Percentiles rank a stretch among this genome's conserved stretches.
These are phyloP conservation scores for Platycheirus rosarum DNA, from an alignment of 2,888 invertebrate genomes.

Conservation along the genomic window DNA sequence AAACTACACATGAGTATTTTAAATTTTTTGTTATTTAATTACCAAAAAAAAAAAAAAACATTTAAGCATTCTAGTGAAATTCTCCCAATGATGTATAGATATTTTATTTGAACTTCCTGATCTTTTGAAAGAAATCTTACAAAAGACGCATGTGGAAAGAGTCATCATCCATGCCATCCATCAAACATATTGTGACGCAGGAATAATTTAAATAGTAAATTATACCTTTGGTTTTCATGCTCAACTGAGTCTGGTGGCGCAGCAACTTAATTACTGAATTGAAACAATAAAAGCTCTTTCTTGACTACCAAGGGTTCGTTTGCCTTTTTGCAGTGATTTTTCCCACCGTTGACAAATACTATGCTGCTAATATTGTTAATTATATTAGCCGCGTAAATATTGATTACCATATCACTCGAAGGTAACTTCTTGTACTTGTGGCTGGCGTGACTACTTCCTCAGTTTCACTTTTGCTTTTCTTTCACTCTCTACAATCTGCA, in stretches of 20 bases:
- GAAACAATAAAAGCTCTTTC: too few species aligned
- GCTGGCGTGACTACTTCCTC: constrained; percentile 61
- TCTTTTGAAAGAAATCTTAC: constrained; percentile 1
- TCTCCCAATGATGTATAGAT: background rate
- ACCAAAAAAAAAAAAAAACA: too few species aligned
- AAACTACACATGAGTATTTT: too few species aligned
- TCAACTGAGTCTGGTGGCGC: constrained; percentile 38
- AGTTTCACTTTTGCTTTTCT: constrained; percentile 69
- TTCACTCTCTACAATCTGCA: background rate
- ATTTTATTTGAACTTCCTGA: background rate
- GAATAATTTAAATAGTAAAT: constrained; percentile 3
- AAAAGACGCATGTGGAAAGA: constrained; percentile 14
- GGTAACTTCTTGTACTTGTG: constrained; percentile 32
- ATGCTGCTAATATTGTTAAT: constrained; percentile 20
- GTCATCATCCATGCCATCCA: constrained; percentile 54
- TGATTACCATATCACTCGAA: constrained; percentile 64
- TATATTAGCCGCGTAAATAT: constrained; percentile 49
- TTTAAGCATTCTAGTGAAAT: constrained; percentile 17
- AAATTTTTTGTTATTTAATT: background rate
- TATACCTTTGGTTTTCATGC: constrained; percentile 37
- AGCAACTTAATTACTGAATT: constrained; percentile 49
- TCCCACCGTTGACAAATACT: constrained; percentile 28
- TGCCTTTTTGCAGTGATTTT: constrained; percentile 3
- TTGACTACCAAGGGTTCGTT: constrained; percentile 32
- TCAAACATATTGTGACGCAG: constrained; percentile 11